Evolutionary conservation across 2,888 invertebrate species (phyloP).

Genomic region (Trichogramma evanescens): DNA sequence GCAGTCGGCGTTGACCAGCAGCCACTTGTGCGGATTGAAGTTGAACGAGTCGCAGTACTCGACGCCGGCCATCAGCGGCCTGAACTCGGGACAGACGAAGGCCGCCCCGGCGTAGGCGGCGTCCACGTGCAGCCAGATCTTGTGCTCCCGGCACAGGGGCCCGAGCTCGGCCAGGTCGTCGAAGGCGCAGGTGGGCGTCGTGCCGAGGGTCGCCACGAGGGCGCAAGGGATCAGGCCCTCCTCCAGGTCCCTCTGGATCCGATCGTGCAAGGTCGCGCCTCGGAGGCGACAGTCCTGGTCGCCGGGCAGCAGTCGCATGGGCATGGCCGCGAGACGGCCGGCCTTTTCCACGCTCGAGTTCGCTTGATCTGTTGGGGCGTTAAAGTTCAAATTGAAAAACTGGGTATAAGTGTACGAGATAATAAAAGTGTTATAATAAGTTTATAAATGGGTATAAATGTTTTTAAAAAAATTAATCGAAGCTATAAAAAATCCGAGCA

Average conservation of each 20-base stretch:
- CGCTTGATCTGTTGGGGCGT: slow-evolving; percentile 58
- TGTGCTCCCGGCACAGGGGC: slow-evolving; percentile 65
- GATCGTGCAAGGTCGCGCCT: slow-evolving; percentile 60
- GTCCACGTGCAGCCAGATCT: slow-evolving; percentile 90
- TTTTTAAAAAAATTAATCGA: too few relatives aligned
- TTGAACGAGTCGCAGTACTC: slow-evolving; percentile 84
- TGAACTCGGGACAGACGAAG: slow-evolving; percentile 86
- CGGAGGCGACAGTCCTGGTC: slow-evolving; percentile 63
- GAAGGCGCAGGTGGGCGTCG: slow-evolving; percentile 83
- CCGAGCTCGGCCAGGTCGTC: slow-evolving; percentile 82
- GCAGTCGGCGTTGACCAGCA: slow-evolving; percentile 92
- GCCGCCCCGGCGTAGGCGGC: slow-evolving; percentile 90
- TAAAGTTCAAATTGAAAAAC: slow-evolving; percentile 1
- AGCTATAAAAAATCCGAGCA: too few relatives aligned
- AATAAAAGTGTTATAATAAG: not conserved
- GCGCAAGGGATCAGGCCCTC: slow-evolving; percentile 82
- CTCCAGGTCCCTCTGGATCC: slow-evolving; percentile 68
- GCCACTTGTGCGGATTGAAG: slow-evolving; percentile 93
- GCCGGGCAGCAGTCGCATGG: slow-evolving; percentile 64
- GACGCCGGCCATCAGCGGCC: slow-evolving; percentile 68
- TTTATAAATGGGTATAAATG: too few relatives aligned
- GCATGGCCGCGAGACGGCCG: slow-evolving; percentile 71
- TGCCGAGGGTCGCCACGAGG: slow-evolving; percentile 80
- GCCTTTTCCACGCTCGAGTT: slow-evolving; percentile 88
- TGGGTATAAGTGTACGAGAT: not conserved